phyloP scores from a whole-genome alignment of 2,113 vertebrate genomes.

The Thalassoma bifasciatum region DNA sequence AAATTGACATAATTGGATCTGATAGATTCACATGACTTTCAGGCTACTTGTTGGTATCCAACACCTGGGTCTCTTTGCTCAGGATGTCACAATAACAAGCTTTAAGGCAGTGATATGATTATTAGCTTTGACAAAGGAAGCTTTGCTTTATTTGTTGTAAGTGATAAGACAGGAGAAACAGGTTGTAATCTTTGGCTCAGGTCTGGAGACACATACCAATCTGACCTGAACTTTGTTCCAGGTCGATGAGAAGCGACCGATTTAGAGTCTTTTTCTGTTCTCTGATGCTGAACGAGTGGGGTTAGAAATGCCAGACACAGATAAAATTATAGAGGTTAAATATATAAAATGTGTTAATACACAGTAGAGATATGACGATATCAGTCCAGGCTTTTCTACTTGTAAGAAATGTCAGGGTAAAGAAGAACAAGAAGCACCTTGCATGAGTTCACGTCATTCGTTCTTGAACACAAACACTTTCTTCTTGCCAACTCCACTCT shows the following conservation, averaged over 20 bases:
- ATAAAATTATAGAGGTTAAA: slow-evolving; percentile 3
- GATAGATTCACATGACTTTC: slow-evolving; percentile 17
- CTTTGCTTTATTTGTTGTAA: not conserved
- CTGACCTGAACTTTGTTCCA: slow-evolving; percentile 15
- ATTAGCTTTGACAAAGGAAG: not conserved
- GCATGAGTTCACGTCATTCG: slow-evolving; percentile 64
- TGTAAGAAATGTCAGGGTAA: slow-evolving; percentile 31
- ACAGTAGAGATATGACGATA: not conserved
- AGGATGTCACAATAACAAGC: slow-evolving; percentile 3
- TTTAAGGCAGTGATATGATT: slow-evolving; percentile 31
- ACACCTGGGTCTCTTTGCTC: not conserved
- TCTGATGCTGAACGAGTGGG: not conserved
- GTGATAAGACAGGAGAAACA: slow-evolving; percentile 4
- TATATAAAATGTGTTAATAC: slow-evolving; percentile 2
- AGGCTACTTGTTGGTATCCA: not conserved
- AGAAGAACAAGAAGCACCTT: slow-evolving; percentile 37
- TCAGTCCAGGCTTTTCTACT: slow-evolving; percentile 28
- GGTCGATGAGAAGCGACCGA: slow-evolving; percentile 10
- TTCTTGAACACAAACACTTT: slow-evolving; percentile 55
- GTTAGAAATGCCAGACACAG: slow-evolving; percentile 60
- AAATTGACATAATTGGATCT: slow-evolving; percentile 8
- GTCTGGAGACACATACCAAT: not conserved
- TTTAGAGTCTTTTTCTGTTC: not conserved
- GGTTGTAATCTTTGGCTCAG: not conserved
- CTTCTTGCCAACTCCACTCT: slow-evolving; percentile 60